Base-by-base conservation (phyloP, 2,888 invertebrate genomes). In the Alloplasta piceator region DNA sequence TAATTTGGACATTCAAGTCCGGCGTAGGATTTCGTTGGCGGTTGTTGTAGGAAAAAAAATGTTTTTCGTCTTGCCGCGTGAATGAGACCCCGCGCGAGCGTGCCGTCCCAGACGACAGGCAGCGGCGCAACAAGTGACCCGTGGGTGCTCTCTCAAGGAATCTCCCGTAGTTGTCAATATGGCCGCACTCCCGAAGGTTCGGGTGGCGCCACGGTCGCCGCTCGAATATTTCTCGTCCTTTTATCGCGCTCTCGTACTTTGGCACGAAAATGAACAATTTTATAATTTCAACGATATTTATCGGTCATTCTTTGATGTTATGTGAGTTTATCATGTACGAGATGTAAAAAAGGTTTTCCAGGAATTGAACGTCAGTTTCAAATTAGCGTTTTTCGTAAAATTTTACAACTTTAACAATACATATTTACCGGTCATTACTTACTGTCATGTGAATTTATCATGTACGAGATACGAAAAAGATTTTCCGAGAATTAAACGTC, bases 71-170 rank as follows among this genome's bases (percentile, higher is more conserved):
- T 79, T 75, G 78, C 71, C 83, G 85, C 81, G 82, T 26, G 26
- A 26, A 26, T 26, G 26, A 26, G 26, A 76, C 80, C 76, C 82
- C 38, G 12, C 55, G 55, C 36, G 61, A 63, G 84, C 60, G 72
- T 14, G 36, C 73, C 75, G 79, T 79, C 77, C 84, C 84, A 83
- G 84, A 82, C 86, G 84, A 84, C 87, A 85, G 86, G 86, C 87
- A 85, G 86, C 89, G 85, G 87, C 86, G 89, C 89, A 89, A 89
- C 89, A 89, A 89, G 89, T 89, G 89, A 89, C 83, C 83, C 81
- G 79, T 80, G 52, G 79, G 64, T 58, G 66, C 71, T 12, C 63
- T 64, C 74, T 64, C 71, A 70, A 73, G 75, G 74, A 81, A 74
- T 74, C 70, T 71, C 46, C 9, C 7, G 66, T 83, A 74, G 83